phyloP scores from a whole-genome alignment of 2,888 invertebrate genomes.

The Agrochola circellaris region DNA sequence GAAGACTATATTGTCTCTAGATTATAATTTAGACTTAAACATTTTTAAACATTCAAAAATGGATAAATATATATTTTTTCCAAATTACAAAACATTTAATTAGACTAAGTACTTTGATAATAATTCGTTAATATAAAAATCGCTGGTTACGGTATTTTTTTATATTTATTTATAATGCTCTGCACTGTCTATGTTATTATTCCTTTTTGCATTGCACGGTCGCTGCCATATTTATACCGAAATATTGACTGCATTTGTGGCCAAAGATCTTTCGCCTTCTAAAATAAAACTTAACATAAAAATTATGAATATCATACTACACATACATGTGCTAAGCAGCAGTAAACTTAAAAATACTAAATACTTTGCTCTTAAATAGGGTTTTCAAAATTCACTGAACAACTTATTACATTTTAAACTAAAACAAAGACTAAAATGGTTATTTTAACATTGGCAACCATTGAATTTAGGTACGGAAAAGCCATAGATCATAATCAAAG shows the following conservation, averaged over 20 bases:
- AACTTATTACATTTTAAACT: slow-evolving; percentile 8
- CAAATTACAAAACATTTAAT: not conserved
- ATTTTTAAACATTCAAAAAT: not conserved
- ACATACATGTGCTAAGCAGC: not conserved
- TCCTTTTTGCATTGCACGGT: slow-evolving; percentile 9
- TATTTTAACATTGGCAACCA: slow-evolving; percentile 18
- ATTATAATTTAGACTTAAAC: not conserved
- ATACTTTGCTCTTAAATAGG: slow-evolving; percentile 15
- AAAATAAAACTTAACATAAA: slow-evolving; percentile 5
- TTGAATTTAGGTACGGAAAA: not conserved
- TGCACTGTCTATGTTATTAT: not conserved
- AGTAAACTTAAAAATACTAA: slow-evolving; percentile 19
- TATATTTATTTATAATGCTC: not conserved
- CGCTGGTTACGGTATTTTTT: not conserved
- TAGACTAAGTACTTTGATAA: not conserved
- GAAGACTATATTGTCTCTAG: slow-evolving; percentile 1
- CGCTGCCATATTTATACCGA: slow-evolving; percentile 25
- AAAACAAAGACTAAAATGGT: slow-evolving; percentile 27
- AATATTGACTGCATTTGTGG: slow-evolving; percentile 18
- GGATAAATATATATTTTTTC: not conserved
- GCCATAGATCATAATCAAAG: not conserved
- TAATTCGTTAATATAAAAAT: slow-evolving; percentile 10
- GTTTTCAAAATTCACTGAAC: slow-evolving; percentile 5
- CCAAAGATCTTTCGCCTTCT: not conserved
- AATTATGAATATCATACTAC: not conserved